These are phyloP conservation scores for Clarias macrocephalus DNA, from an alignment of 2,113 vertebrate species.

Conservation along the genomic window DNA sequence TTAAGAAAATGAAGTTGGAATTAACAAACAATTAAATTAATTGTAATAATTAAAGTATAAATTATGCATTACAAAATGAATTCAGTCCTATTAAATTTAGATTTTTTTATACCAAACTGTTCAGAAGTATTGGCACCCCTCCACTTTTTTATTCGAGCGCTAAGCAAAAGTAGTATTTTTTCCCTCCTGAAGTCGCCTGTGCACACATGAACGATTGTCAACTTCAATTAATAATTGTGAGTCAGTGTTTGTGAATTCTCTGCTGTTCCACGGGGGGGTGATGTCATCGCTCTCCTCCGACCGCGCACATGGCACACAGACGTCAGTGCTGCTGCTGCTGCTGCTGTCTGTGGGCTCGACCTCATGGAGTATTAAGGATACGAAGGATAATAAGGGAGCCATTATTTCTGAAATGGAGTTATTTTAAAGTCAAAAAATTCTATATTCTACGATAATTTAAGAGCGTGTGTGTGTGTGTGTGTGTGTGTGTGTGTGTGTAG, in stretches of 20 bases:
- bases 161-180: background rate
- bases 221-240: no score
- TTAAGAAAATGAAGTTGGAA: no score
- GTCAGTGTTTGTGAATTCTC: background rate
- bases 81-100: background rate
- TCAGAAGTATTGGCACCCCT: background rate
- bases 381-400: background rate
- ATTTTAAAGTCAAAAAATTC: no score
- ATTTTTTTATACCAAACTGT: background rate
- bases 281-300: no score
- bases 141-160: no score
- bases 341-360: background rate
- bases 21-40: no score
- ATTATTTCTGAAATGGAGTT: background rate
- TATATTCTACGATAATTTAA: no score
- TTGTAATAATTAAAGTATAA: background rate
- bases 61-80: background rate
- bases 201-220: no score
- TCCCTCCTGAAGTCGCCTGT: background rate
- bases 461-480: background rate
- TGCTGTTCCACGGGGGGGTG: background rate
- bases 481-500: conserved; percentile 64
- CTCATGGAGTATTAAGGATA: background rate
- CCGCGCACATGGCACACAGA: background rate
- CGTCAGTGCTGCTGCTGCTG: background rate